These are phyloP conservation scores for Selene dorsalis DNA, from an alignment of 2,797 vertebrate genomes.

Conservation along the genomic window DNA sequence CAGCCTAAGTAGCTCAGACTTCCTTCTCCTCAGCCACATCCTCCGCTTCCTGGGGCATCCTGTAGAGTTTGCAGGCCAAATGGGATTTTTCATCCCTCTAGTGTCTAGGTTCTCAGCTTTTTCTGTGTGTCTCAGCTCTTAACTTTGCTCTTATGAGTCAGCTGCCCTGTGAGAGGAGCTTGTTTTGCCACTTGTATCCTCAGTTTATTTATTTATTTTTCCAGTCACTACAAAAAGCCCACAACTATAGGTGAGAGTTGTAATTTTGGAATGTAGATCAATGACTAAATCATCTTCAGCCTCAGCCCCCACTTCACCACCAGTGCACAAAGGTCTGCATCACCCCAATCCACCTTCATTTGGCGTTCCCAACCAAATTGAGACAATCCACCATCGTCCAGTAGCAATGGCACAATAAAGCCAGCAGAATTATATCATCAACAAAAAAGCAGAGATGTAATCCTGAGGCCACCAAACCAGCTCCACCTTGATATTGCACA, in stretches of 20 bases:
- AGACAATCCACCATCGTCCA: not conserved
- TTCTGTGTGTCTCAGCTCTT: slow-evolving; percentile 4
- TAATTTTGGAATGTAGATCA: not conserved
- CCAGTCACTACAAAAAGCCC: not conserved
- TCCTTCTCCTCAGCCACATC: slow-evolving; percentile 3
- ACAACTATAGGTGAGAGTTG: not conserved
- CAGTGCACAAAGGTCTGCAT: not conserved
- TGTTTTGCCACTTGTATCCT: slow-evolving; percentile 3
- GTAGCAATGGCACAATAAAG: not conserved
- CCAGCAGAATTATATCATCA: not conserved
- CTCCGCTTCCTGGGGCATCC: slow-evolving; percentile 10
- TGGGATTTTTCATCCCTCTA: slow-evolving; percentile 18
- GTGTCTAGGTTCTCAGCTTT: slow-evolving; percentile 16
- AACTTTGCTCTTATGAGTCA: slow-evolving; percentile 6
- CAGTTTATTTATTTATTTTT: not conserved
- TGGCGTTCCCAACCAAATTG: not conserved
- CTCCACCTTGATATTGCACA: not conserved
- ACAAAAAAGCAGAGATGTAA: not conserved
- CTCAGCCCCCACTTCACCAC: not conserved
- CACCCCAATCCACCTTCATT: not conserved
- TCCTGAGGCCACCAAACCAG: not conserved
- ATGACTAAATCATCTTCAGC: slow-evolving; percentile 15
- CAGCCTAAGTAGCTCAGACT: not conserved
- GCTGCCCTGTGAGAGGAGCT: not conserved
- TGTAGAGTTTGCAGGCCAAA: slow-evolving; percentile 19